phyloP scores from a whole-genome alignment of 2,888 invertebrate species.

The Amorpha juglandis region DNA sequence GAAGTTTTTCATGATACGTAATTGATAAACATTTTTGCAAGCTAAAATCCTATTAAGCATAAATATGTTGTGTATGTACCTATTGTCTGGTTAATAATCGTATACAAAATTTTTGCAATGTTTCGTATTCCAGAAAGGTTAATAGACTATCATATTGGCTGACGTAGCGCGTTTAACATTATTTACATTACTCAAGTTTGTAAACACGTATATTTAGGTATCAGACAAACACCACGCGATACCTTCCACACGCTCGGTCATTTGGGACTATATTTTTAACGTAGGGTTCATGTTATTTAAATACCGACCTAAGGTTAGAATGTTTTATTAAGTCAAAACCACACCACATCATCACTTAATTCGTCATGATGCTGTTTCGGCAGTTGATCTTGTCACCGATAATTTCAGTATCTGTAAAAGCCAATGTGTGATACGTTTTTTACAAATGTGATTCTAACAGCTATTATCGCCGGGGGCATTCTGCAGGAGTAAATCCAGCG shows the following conservation, averaged over 20 bases:
- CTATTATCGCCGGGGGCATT: neutral
- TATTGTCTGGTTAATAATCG: neutral
- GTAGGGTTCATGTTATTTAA: conserved; percentile 12
- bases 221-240: conserved; percentile 1
- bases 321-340: neutral
- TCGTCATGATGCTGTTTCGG: neutral
- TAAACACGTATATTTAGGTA: conserved; percentile 11
- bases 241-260: neutral
- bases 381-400: neutral
- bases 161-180: neutral
- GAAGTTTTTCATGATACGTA: conserved; percentile 20
- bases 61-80: neutral
- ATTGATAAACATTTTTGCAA: conserved; percentile 2
- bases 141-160: neutral
- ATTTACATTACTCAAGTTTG: conserved; percentile 10
- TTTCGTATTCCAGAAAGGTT: neutral
- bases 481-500: neutral
- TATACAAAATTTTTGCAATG: conserved; percentile 10
- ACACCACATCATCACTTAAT: neutral
- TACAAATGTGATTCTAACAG: neutral
- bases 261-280: conserved; percentile 9
- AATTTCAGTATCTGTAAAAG: neutral
- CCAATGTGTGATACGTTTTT: neutral
- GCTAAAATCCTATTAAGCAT: neutral
- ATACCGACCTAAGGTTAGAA: neutral